phyloP scores from a whole-genome alignment of 2,113 vertebrate genomes.

The Callopanchax toddi region DNA sequence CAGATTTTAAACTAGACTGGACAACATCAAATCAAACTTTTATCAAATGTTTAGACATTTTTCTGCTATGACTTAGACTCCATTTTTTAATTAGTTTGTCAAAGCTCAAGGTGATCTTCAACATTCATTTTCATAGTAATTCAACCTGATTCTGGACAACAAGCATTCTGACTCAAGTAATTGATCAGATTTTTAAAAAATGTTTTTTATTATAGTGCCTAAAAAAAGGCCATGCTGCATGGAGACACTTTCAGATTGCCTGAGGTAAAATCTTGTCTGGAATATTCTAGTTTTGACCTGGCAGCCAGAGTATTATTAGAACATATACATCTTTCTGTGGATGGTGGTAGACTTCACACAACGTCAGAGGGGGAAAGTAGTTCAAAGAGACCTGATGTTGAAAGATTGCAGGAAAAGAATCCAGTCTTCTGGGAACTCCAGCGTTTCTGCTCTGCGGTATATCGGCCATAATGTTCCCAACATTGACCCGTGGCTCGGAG shows the following conservation, averaged over 20 bases:
- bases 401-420: constrained; percentile 30
- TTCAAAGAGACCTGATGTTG: constrained; percentile 42
- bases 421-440: neutral
- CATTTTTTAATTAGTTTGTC: too few relatives aligned
- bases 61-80: too few relatives aligned
- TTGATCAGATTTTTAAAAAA: too few relatives aligned
- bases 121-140: too few relatives aligned
- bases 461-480: constrained; percentile 11
- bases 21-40: too few relatives aligned
- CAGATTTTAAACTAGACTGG: too few relatives aligned
- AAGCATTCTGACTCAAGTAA: neutral
- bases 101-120: too few relatives aligned
- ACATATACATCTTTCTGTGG: constrained; percentile 32
- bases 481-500: constrained; percentile 32
- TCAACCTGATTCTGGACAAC: too few relatives aligned
- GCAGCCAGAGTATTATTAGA: constrained; percentile 54
- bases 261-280: constrained; percentile 20
- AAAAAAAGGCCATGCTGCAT: neutral
- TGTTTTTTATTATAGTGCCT: neutral
- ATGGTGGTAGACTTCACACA: constrained; percentile 18
- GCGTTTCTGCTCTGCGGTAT: constrained; percentile 23
- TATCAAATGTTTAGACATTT: too few relatives aligned
- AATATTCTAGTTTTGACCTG: constrained; percentile 41
- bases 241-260: constrained; percentile 13
- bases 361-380: constrained; percentile 30